Evolutionary conservation across 2,888 invertebrate genomes (phyloP).

Genomic region (Laothoe populi): DNA sequence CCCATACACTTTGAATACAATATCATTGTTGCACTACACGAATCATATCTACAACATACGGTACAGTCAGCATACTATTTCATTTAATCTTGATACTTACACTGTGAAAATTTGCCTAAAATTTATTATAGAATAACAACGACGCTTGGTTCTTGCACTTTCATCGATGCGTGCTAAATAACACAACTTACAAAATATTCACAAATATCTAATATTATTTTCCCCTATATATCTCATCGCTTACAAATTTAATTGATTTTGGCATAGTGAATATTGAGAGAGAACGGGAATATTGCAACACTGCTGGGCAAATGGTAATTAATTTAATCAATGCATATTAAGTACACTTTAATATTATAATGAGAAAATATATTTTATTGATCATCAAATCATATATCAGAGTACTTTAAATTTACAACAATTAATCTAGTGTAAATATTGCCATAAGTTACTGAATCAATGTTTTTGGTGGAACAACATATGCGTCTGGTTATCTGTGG

Average conservation of each 20-base stretch:
- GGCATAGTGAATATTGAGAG: not conserved
- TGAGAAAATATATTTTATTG: not conserved
- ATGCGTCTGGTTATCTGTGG: not conserved
- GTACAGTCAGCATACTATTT: not conserved
- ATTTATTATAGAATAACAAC: not conserved
- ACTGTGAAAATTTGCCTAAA: slow-evolving; percentile 1
- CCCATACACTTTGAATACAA: not conserved
- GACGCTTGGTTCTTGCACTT: not conserved
- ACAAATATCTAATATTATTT: slow-evolving; percentile 2
- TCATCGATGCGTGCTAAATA: not conserved
- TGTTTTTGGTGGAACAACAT: not conserved
- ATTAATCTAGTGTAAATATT: not conserved
- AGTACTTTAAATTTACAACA: not conserved
- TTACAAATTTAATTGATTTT: not conserved
- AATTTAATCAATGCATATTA: not conserved
- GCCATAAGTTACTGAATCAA: not conserved
- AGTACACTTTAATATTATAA: not conserved
- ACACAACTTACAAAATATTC: slow-evolving; percentile 5
- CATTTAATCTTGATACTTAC: not conserved
- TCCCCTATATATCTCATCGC: not conserved
- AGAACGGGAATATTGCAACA: slow-evolving; percentile 15
- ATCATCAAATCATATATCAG: not conserved
- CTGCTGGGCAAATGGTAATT: not conserved
- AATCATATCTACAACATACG: not conserved
- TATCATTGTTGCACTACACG: not conserved